Base-by-base conservation (phyloP, 2,888 invertebrate genomes). In the Troilus luridus region DNA sequence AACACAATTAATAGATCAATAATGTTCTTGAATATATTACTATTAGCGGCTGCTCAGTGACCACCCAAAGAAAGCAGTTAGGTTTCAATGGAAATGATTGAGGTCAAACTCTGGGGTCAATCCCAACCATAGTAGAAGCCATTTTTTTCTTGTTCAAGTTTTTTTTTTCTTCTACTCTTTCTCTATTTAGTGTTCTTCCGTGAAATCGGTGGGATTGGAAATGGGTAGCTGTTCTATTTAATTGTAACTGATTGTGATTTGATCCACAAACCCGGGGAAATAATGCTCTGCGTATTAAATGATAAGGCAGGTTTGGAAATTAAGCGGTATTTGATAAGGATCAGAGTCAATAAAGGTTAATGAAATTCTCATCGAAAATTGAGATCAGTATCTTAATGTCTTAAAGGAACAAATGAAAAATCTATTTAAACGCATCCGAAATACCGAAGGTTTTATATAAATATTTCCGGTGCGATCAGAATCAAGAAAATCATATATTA, bases 21-120 rank as follows among this genome's bases (percentile, higher is more conserved):
- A 17, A 19, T 27, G 41, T 12, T 0, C 72, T 72, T 77, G 72
- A 27, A 77, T 27, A 77, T 77, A 41, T 41, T 0, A 77, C 41
- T 2, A 17, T 77, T 77, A 0, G 41, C 1, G 11, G 17, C 27
- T 41, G 41, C 72, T 77, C 8, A 77, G 72, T 77, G 17, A 41
- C 72, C 10, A 77, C 41, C 41, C 12, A 77, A 77, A 77, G 72
- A 41, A 77, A 77, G 17, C 72, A 27, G 72, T 77, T 41, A 8
- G 41, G 17, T 17, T 77, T 77, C 72, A 77, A 77, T 77, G 10
- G 72, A 27, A 8, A 17, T 77, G 41, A 77, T 77, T 41, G 41
- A 77, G 72, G 72, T 41, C 72, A 77, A 77, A 77, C 41, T 77
- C 27, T 17, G 41, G 72, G 72, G 72, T 77, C 72, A 77, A 17